Evolutionary conservation across 2,797 vertebrate genomes (phyloP).

Genomic region (Typhlichthys subterraneus): DNA sequence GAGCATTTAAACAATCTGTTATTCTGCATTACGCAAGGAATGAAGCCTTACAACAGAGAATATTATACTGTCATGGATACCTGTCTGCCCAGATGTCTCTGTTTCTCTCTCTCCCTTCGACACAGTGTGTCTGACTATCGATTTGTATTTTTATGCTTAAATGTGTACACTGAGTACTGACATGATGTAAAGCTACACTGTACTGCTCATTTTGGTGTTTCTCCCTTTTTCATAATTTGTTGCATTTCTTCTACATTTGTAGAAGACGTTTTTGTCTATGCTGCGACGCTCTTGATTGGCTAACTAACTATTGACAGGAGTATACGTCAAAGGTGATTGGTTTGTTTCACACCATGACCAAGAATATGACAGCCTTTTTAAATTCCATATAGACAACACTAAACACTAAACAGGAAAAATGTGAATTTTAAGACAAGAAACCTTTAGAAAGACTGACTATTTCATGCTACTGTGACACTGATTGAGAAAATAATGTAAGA

Average conservation of each 20-base stretch:
- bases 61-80: conserved; percentile 32
- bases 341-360: too few species aligned
- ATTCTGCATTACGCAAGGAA: conserved; percentile 3
- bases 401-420: neutral
- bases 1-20: conserved; percentile 15
- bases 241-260: too few species aligned
- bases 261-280: too few species aligned
- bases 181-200: neutral
- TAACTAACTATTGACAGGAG: too few species aligned
- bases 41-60: conserved; percentile 9
- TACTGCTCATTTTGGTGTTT: too few species aligned
- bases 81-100: neutral
- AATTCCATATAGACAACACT: too few species aligned
- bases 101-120: neutral
- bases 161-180: neutral
- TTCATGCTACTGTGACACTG: conserved; percentile 12
- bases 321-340: too few species aligned
- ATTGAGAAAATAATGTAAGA: conserved; percentile 42
- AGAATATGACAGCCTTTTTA: too few species aligned
- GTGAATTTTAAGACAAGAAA: conserved; percentile 23
- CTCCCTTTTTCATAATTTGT: too few species aligned
- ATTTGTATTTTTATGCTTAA: too few species aligned
- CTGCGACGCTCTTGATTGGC: too few species aligned
- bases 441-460: neutral
- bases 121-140: neutral